A percentile compares a stretch with the other conserved stretches of the same genome.
phyloP scores from a whole-genome alignment of 2,888 invertebrate species.

The Lottia gigantea region DNA sequence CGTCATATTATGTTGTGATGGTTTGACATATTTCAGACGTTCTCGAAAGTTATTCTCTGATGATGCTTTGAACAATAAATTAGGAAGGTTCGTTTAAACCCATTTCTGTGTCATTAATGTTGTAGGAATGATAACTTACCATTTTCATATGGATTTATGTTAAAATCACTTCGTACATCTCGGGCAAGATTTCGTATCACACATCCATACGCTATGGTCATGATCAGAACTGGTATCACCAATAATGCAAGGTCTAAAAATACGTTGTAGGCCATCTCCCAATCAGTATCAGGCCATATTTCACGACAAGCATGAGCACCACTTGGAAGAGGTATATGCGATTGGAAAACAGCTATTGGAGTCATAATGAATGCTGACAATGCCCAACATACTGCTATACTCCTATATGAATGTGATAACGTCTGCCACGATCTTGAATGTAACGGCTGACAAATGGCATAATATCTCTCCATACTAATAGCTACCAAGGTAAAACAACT shows the following conservation, averaged over 20 bases:
- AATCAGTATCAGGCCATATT: constrained; percentile 59
- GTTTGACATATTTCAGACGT: no score
- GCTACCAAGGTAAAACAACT: constrained; percentile 82
- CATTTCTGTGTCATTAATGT: no score
- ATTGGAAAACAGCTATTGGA: constrained; percentile 72
- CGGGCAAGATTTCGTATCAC: constrained; percentile 65
- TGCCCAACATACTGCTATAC: constrained; percentile 67
- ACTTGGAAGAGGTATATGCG: constrained; percentile 28
- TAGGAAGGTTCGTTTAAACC: no score
- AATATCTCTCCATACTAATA: constrained; percentile 82
- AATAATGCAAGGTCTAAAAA: constrained; percentile 79
- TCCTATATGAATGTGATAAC: constrained; percentile 77
- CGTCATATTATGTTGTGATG: no score
- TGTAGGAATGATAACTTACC: no score
- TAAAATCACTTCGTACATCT: constrained; percentile 51
- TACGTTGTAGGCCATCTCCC: constrained; percentile 79
- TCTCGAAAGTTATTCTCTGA: no score
- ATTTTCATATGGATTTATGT: neutral
- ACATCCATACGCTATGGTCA: constrained; percentile 78
- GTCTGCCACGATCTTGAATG: constrained; percentile 82
- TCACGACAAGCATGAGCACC: constrained; percentile 44
- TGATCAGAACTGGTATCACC: constrained; percentile 80
- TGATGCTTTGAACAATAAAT: no score
- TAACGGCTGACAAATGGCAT: constrained; percentile 82
- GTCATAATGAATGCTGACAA: constrained; percentile 76